Conservation (phyloP, 2,113 vertebrate genomes). For the Seriola quinqueradiata region DNA sequence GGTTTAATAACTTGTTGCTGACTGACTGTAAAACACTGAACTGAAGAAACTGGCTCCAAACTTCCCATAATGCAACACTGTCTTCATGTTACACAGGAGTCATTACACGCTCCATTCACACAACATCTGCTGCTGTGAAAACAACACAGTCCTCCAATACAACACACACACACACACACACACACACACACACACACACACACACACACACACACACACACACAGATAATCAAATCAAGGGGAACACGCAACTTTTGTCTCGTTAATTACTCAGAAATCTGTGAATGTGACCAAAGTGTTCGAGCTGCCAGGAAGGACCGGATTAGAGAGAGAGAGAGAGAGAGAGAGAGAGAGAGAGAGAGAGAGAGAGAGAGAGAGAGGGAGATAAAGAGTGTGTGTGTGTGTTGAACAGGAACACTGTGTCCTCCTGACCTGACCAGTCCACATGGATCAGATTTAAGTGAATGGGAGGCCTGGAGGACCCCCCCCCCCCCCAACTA, state of each 20-base stretch:
- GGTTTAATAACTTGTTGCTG: no score
- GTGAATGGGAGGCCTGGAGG: constrained; percentile 1
- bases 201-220: constrained; percentile 24
- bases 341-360: no score
- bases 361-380: no score
- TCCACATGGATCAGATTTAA: constrained; percentile 8
- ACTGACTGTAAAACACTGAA: no score
- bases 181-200: background rate
- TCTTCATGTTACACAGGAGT: no score
- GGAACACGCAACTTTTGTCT: background rate
- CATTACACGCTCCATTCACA: no score
- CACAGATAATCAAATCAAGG: background rate
- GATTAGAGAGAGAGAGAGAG: no score
- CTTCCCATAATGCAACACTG: no score
- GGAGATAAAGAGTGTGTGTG: background rate
- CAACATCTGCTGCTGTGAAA: no score
- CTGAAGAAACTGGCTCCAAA: no score
- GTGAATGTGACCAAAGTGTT: constrained; percentile 1
- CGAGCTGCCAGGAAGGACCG: background rate
- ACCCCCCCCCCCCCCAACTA: background rate
- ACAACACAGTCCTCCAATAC: no score
- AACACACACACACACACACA: no score
- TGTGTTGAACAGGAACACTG: constrained; percentile 22
- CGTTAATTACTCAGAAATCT: background rate
- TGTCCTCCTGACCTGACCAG: constrained; percentile 41